Conservation (phyloP, 2,888 invertebrate species). For the Camptogramma bilineatum region DNA sequence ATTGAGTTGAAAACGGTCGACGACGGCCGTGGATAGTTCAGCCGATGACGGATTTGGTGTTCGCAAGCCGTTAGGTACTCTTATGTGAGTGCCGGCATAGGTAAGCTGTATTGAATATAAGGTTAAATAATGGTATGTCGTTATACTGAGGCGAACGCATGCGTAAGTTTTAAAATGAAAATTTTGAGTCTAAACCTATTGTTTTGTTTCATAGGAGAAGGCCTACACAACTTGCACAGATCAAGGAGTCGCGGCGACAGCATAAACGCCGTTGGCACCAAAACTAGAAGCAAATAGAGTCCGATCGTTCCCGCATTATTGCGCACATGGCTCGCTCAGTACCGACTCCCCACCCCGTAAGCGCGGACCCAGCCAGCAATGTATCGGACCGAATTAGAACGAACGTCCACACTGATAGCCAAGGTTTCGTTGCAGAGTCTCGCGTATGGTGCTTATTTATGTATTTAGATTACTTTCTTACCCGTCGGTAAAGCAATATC, state of each 20-base stretch:
- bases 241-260: slow-evolving; percentile 93
- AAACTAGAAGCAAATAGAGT: slow-evolving; percentile 78
- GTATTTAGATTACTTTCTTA: slow-evolving; percentile 59
- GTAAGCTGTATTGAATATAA: too few species aligned
- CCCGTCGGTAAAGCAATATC: slow-evolving; percentile 60
- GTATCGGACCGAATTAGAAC: slow-evolving; percentile 70
- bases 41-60: too few species aligned
- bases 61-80: too few species aligned
- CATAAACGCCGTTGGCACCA: slow-evolving; percentile 88
- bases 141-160: not conserved
- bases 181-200: too few species aligned
- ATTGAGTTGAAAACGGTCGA: too few species aligned
- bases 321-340: slow-evolving; percentile 52
- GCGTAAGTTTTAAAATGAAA: slow-evolving; percentile 71
- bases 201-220: slow-evolving; percentile 84
- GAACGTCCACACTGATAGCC: slow-evolving; percentile 61
- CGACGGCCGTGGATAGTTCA: too few species aligned
- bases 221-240: slow-evolving; percentile 89
- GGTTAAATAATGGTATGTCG: not conserved
- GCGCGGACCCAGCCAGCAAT: slow-evolving; percentile 55
- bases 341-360: slow-evolving; percentile 43
- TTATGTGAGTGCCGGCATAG: too few species aligned
- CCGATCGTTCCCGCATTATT: slow-evolving; percentile 36
- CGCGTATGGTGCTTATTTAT: slow-evolving; percentile 75
- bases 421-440: slow-evolving; percentile 70